Conservation (phyloP, 2,113 vertebrate species). For the Cyanistes caeruleus region DNA sequence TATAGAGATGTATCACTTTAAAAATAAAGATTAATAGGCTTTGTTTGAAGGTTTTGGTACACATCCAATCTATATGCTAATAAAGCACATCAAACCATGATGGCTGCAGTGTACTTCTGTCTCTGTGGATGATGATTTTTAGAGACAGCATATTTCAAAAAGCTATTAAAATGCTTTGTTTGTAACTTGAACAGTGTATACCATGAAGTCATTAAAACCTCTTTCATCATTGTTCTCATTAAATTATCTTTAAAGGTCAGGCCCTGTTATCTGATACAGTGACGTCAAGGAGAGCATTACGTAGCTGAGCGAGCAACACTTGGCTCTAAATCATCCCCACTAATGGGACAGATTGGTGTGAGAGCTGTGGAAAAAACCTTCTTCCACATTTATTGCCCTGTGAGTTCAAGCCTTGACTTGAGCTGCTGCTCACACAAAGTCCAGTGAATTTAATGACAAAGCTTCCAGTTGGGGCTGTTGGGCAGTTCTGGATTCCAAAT, state of each 20-base stretch:
- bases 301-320: not conserved
- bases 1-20: not conserved
- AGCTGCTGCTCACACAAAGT: not conserved
- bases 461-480: not conserved
- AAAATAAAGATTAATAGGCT: not conserved
- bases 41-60: not conserved
- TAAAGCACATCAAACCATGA: not conserved
- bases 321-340: not conserved
- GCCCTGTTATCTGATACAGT: not conserved
- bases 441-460: not conserved
- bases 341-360: not conserved
- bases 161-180: constrained; percentile 34
- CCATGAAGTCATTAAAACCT: constrained; percentile 5
- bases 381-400: not conserved
- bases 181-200: constrained; percentile 8
- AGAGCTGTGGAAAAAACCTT: not conserved
- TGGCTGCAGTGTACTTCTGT: not conserved
- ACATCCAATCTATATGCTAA: not conserved
- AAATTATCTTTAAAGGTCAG: constrained; percentile 3
- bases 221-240: not conserved
- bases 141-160: not conserved
- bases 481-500: not conserved
- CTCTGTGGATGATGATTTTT: not conserved
- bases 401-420: not conserved
- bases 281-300: not conserved